These are phyloP conservation scores for Anastrepha ludens DNA, from an alignment of 1,140 invertebrate species.

Conservation along the genomic window DNA sequence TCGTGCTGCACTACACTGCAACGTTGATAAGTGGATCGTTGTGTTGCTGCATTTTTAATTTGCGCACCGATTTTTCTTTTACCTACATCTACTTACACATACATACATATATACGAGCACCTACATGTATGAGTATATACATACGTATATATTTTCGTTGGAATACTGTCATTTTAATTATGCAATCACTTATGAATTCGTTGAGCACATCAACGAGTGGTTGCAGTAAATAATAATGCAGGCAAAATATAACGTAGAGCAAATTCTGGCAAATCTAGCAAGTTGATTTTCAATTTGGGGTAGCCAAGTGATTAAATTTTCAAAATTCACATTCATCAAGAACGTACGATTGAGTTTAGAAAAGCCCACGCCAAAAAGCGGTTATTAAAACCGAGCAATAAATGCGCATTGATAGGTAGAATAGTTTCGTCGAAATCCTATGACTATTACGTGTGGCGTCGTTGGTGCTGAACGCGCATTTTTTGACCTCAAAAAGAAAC, in stretches of 20 bases:
- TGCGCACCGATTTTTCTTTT: neutral
- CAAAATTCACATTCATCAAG: neutral
- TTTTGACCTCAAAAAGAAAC: too few species aligned
- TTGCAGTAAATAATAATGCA: conserved; percentile 43
- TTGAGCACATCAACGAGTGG: conserved; percentile 15
- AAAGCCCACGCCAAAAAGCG: too few species aligned
- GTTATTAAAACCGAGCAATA: too few species aligned
- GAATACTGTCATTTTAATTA: conserved; percentile 46
- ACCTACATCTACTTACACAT: too few species aligned
- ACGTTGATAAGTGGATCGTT: neutral
- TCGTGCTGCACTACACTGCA: neutral
- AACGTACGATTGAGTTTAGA: too few species aligned
- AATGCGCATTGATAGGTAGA: too few species aligned
- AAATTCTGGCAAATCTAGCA: neutral
- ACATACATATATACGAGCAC: neutral
- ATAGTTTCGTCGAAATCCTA: too few species aligned
- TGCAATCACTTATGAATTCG: conserved; percentile 52
- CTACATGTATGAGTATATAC: neutral
- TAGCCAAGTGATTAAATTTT: neutral
- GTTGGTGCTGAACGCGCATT: too few species aligned
- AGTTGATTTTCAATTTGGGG: conserved; percentile 36
- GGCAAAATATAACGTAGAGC: neutral
- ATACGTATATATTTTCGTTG: neutral
- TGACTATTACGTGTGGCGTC: too few species aligned
- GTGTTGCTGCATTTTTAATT: conserved; percentile 48